A percentile compares a stretch with the other conserved stretches of the same genome.
These are phyloP conservation scores for Martes martes DNA, from an alignment of 2,113 vertebrate species.

Conservation along the genomic window DNA sequence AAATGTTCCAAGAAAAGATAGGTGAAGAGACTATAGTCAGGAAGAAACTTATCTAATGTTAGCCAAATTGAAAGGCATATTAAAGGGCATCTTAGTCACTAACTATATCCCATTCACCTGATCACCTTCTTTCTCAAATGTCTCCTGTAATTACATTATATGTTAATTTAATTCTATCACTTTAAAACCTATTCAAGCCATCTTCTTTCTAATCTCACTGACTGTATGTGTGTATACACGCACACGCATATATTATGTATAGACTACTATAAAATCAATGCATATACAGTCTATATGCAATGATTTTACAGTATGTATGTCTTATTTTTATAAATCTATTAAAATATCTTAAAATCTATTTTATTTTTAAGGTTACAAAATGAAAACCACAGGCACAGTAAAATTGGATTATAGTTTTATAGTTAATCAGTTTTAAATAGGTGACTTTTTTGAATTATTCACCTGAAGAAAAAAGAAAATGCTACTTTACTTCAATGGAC, in stretches of 20 bases:
- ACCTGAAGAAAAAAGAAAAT: not conserved
- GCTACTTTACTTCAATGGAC: not conserved
- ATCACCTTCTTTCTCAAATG: not conserved
- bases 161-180: not conserved
- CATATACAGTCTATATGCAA: fast-evolving
- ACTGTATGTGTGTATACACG: not conserved
- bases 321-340: not conserved
- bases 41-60: not conserved
- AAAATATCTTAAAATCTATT: not conserved
- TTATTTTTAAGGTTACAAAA: not conserved
- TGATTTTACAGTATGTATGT: not conserved
- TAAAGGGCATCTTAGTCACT: not conserved
- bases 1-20: not conserved
- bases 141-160: not conserved
- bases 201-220: not conserved
- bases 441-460: slow-evolving; percentile 11
- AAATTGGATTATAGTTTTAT: not conserved
- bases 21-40: not conserved
- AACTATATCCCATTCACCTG: not conserved
- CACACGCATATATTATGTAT: not conserved
- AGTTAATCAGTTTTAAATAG: not conserved
- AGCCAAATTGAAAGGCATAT: not conserved
- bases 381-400: not conserved
- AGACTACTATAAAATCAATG: not conserved
- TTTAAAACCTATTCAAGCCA: not conserved